Conservation (phyloP, 2,113 vertebrate species). For the Dasyornis broadbenti region DNA sequence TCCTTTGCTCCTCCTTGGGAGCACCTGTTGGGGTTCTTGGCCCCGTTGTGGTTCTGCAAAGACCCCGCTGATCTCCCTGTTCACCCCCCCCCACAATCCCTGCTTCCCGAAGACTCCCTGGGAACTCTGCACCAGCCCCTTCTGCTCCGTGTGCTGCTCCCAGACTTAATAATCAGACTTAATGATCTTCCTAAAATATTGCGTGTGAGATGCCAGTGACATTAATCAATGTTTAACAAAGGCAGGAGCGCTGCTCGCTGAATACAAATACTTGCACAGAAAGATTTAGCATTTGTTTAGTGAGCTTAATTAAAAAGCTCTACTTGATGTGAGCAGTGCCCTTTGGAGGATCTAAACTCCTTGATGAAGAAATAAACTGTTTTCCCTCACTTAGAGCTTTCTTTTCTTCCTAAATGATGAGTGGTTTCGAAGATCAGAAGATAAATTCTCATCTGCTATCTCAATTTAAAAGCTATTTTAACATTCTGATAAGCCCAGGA, state of each 20-base stretch:
- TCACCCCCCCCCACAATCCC: rapidly evolving
- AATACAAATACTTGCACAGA: conserved; percentile 27
- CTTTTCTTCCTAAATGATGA: background rate
- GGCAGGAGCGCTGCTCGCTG: background rate
- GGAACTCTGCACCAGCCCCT: background rate
- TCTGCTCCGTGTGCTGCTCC: background rate
- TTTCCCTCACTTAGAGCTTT: background rate
- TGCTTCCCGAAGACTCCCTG: background rate
- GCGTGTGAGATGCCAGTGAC: background rate
- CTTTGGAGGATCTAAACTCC: conserved; percentile 11
- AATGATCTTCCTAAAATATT: conserved; percentile 7
- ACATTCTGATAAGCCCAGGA: background rate
- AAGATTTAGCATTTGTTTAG: conserved; percentile 46
- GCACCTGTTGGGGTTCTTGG: background rate
- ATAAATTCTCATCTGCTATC: conserved; percentile 11
- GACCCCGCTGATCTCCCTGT: rapidly evolving
- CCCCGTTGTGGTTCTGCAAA: background rate
- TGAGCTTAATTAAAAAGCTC: conserved; percentile 49
- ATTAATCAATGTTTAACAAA: conserved; percentile 48
- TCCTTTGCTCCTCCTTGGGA: background rate
- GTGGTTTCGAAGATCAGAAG: background rate
- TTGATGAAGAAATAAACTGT: conserved; percentile 31
- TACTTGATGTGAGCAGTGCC: background rate
- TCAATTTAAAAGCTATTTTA: conserved; percentile 17
- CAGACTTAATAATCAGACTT: background rate